phyloP scores from a whole-genome alignment of 2,797 vertebrate genomes.

The Natrix natrix region DNA sequence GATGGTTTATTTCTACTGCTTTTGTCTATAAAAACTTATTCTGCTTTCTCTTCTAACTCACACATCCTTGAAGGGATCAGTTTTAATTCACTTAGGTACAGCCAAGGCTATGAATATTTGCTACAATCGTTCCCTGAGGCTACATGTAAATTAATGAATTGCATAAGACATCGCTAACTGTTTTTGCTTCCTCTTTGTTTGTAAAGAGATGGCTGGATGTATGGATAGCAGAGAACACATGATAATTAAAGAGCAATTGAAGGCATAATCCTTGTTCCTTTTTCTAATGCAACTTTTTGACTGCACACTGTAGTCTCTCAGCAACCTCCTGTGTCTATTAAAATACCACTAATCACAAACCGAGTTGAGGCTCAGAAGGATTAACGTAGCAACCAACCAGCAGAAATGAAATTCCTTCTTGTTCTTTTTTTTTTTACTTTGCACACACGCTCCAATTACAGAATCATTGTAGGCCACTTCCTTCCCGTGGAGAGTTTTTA shows the following conservation, averaged over 20 bases:
- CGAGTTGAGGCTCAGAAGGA: conserved; percentile 36
- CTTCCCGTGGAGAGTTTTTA: conserved; percentile 18
- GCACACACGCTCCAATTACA: conserved; percentile 36
- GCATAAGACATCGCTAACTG: conserved; percentile 41
- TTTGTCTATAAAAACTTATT: conserved; percentile 22
- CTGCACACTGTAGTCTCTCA: conserved; percentile 45
- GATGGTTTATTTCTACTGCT: conserved; percentile 39
- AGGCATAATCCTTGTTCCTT: conserved; percentile 22
- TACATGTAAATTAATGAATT: conserved; percentile 56
- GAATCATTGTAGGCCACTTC: conserved; percentile 22
- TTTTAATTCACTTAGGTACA: conserved; percentile 60
- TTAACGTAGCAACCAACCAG: conserved; percentile 42
- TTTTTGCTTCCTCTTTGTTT: conserved; percentile 37
- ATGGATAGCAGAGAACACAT: conserved; percentile 15
- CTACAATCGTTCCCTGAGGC: conserved; percentile 49
- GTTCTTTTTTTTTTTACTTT: neutral
- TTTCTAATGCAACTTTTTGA: conserved; percentile 25
- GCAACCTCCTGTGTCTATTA: conserved; percentile 46
- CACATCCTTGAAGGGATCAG: conserved; percentile 42
- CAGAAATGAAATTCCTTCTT: conserved; percentile 18
- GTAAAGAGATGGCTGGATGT: conserved; percentile 2
- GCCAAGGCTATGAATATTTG: conserved; percentile 55
- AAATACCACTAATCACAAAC: conserved; percentile 26
- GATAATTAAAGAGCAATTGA: conserved; percentile 35
- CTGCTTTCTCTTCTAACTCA: conserved; percentile 46